phyloP scores from a whole-genome alignment of 2,113 vertebrate species.

The Tor tambroides region DNA sequence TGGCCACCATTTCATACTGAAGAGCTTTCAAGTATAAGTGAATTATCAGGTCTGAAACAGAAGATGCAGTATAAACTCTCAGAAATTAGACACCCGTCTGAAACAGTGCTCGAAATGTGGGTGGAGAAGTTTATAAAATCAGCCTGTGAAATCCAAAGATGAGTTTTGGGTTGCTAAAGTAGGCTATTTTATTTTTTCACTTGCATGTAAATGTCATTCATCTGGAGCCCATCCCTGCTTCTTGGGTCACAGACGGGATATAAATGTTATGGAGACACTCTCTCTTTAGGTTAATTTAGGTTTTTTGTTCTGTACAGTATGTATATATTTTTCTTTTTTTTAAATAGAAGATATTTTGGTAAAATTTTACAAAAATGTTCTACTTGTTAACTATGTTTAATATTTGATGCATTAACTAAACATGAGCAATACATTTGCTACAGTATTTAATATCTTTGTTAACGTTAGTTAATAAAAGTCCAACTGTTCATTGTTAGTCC shows the following conservation, averaged over 20 bases:
- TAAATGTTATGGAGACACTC: neutral
- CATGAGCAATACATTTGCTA: too few species aligned
- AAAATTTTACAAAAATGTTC: too few species aligned
- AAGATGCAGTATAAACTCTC: neutral
- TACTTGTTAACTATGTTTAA: too few species aligned
- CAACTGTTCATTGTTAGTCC: too few species aligned
- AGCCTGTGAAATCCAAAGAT: neutral
- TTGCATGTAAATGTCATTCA: neutral
- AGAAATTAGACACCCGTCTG: neutral
- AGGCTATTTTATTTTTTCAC: neutral
- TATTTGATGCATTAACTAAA: too few species aligned
- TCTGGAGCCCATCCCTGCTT: neutral
- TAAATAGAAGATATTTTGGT: too few species aligned
- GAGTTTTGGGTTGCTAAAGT: neutral
- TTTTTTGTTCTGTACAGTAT: too few species aligned
- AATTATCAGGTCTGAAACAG: neutral
- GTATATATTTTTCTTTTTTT: too few species aligned
- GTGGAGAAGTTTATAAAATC: neutral
- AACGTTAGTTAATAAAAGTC: too few species aligned
- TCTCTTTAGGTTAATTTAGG: too few species aligned
- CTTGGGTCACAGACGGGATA: neutral
- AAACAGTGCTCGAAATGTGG: neutral
- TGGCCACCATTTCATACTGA: neutral
- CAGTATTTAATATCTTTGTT: too few species aligned
- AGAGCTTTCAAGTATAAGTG: neutral